A percentile compares a stretch with the other conserved stretches of the same genome.
phyloP scores from a whole-genome alignment of 2,113 vertebrate species.

The Esox niger region DNA sequence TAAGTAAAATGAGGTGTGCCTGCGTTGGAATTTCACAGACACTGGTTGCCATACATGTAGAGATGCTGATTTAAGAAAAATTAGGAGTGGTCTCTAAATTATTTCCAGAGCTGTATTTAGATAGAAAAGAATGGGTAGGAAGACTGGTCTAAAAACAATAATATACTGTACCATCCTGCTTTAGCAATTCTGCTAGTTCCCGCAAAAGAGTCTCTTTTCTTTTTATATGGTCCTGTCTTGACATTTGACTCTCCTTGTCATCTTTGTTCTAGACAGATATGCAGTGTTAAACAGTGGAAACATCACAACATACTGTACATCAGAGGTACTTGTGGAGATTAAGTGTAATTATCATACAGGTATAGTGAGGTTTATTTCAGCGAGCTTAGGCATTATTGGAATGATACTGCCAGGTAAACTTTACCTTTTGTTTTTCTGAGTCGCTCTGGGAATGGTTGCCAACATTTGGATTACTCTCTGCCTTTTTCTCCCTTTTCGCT shows the following conservation, averaged over 20 bases:
- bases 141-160: background rate
- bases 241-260: conserved; percentile 74
- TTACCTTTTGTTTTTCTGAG: conserved; percentile 81
- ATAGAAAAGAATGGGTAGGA: background rate
- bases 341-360: background rate
- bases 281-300: too few species aligned
- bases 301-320: too few species aligned
- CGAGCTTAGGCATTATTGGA: background rate
- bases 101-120: too few species aligned
- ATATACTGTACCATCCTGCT: conserved; percentile 81
- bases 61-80: too few species aligned
- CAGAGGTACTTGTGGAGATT: too few species aligned
- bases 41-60: too few species aligned
- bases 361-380: background rate
- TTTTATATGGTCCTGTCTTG: conserved; percentile 76
- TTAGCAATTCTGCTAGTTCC: conserved; percentile 83
- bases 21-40: too few species aligned
- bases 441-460: conserved; percentile 39
- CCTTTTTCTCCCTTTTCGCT: conserved; percentile 59
- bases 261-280: conserved; percentile 68
- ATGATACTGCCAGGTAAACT: background rate
- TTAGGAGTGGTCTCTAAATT: too few species aligned
- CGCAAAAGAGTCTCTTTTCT: conserved; percentile 83
- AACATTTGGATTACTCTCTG: conserved; percentile 31
- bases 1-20: too few species aligned